A percentile compares a stretch with the other conserved stretches of the same genome.
Evolutionary conservation across 2,888 invertebrate genomes (phyloP).

Genomic region (Tachina grossa): DNA sequence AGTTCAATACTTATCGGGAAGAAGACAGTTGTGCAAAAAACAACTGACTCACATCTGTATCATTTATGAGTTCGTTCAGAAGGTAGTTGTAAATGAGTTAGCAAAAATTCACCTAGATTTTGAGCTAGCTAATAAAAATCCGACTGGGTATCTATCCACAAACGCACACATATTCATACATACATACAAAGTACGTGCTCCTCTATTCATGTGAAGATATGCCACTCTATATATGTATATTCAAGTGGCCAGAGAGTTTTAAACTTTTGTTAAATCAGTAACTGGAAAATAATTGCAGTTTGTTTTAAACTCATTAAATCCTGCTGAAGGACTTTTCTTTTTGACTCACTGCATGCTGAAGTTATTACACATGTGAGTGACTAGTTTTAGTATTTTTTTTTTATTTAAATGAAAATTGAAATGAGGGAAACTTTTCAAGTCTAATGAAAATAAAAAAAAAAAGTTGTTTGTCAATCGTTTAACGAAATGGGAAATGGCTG

Average conservation of each 20-base stretch:
- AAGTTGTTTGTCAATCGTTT: slow-evolving; percentile 28
- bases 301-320: slow-evolving; percentile 8
- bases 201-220: neutral
- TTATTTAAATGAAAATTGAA: slow-evolving; percentile 32
- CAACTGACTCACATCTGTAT: too few species aligned
- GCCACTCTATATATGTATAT: neutral
- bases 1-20: too few species aligned
- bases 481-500: slow-evolving; percentile 1
- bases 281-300: slow-evolving; percentile 17
- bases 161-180: neutral
- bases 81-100: too few species aligned
- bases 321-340: neutral
- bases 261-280: slow-evolving; percentile 20
- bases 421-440: too few species aligned
- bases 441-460: slow-evolving; percentile 9
- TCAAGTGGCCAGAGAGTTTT: slow-evolving; percentile 41
- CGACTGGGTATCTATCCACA: too few species aligned
- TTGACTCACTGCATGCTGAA: neutral
- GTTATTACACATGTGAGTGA: slow-evolving; percentile 17
- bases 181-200: neutral
- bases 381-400: neutral
- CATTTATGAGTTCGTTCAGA: too few species aligned
- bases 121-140: too few species aligned
- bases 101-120: too few species aligned
- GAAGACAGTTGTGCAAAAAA: too few species aligned